phyloP scores from a whole-genome alignment of 2,113 vertebrate species.

The Arvicanthis niloticus region DNA sequence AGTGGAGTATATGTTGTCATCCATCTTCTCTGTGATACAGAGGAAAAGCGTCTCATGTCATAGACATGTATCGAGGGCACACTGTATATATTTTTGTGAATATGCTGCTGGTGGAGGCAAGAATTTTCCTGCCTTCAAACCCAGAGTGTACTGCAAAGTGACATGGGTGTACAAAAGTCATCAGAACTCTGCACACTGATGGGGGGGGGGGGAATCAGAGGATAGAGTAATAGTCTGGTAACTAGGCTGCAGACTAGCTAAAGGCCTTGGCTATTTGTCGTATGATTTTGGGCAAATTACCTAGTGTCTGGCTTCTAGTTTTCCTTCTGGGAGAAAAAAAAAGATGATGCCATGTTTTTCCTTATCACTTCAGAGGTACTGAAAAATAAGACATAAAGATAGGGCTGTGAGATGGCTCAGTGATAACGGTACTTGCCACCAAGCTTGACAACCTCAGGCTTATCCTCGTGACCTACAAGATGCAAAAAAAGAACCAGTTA shows the following conservation, averaged over 20 bases:
- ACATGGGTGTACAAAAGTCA: neutral
- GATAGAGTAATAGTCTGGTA: neutral
- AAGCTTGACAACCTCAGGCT: neutral
- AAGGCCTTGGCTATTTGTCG: neutral
- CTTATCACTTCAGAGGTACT: neutral
- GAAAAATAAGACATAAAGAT: neutral
- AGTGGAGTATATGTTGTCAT: neutral
- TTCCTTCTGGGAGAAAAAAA: conserved; percentile 18
- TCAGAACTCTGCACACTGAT: neutral
- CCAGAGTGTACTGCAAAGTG: neutral
- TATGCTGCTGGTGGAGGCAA: neutral
- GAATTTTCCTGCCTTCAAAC: neutral
- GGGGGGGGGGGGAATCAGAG: neutral
- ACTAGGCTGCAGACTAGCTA: neutral
- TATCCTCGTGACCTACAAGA: neutral
- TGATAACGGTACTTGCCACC: neutral
- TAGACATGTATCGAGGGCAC: neutral
- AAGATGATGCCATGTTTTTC: neutral
- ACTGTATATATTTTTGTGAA: neutral
- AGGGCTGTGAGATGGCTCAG: neutral
- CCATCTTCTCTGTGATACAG: neutral
- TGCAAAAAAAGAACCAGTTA: neutral
- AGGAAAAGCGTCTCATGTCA: neutral
- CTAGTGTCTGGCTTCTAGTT: neutral
- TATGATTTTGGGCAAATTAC: neutral